phyloP scores from a whole-genome alignment of 1,140 invertebrate genomes.

The Aphelenchoides besseyi region DNA sequence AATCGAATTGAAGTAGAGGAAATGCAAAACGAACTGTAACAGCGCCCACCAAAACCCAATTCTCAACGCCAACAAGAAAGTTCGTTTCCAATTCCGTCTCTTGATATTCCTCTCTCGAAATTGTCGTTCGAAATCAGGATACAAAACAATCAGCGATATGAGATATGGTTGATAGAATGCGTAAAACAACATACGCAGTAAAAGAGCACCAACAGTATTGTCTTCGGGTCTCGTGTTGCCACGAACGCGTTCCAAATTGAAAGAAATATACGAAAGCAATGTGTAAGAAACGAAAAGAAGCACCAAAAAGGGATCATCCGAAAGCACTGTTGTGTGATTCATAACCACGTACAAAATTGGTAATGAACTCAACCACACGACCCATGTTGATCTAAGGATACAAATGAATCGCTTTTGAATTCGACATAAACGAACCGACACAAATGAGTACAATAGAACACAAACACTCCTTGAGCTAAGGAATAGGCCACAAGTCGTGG shows the following conservation, averaged over 20 bases:
- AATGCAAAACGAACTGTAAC: conserved; percentile 53
- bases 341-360: conserved; percentile 58
- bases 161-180: conserved; percentile 60
- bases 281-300: conserved; percentile 61
- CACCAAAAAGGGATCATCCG: conserved; percentile 55
- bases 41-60: conserved; percentile 57
- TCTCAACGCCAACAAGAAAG: conserved; percentile 34
- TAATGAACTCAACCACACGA: conserved; percentile 56
- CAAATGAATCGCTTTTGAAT: too few species aligned
- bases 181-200: conserved; percentile 52
- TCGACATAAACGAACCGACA: conserved; percentile 35
- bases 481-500: conserved; percentile 46
- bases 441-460: conserved; percentile 47
- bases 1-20: conserved; percentile 61
- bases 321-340: conserved; percentile 47
- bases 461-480: conserved; percentile 48
- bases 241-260: conserved; percentile 50
- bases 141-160: conserved; percentile 58
- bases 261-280: conserved; percentile 56
- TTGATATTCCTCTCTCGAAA: conserved; percentile 35
- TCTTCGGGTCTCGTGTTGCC: conserved; percentile 42
- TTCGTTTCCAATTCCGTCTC: conserved; percentile 38
- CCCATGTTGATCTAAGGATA: conserved; percentile 40
- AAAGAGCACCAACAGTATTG: conserved; percentile 26
- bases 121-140: conserved; percentile 59